Evolutionary conservation across 1,140 invertebrate species (phyloP).

Genomic region (Sminthurinus signatus): DNA sequence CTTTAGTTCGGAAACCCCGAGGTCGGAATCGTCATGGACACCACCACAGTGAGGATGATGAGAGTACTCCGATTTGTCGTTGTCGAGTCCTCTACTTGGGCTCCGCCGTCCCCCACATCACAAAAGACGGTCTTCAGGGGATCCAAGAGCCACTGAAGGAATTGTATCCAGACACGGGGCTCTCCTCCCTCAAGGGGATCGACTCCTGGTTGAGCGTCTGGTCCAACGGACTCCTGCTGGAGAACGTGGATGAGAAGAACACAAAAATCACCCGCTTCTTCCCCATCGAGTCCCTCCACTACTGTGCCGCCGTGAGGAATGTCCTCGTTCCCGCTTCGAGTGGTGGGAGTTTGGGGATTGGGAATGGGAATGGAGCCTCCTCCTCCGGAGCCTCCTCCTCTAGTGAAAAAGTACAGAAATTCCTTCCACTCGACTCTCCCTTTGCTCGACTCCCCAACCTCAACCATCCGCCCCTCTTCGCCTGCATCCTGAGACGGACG

Average conservation of each 20-base stretch:
- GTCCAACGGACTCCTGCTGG: slow-evolving; percentile 90
- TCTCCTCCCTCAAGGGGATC: slow-evolving; percentile 77
- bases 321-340: slow-evolving; percentile 55
- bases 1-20: slow-evolving; percentile 34
- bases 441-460: slow-evolving; percentile 80
- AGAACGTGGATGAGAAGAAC: slow-evolving; percentile 93
- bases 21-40: slow-evolving; percentile 20
- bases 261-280: slow-evolving; percentile 94
- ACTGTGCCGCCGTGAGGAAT: slow-evolving; percentile 93
- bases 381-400: slow-evolving; percentile 47
- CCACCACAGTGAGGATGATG: slow-evolving; percentile 42
- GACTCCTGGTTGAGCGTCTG: slow-evolving; percentile 96
- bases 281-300: slow-evolving; percentile 91
- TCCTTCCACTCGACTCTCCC: slow-evolving; percentile 92
- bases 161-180: slow-evolving; percentile 89
- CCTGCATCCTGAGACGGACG: slow-evolving; percentile 87
- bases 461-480: slow-evolving; percentile 91
- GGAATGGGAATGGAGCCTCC: no score
- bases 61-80: slow-evolving; percentile 83
- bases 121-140: slow-evolving; percentile 93
- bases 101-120: slow-evolving; percentile 92
- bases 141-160: slow-evolving; percentile 95
- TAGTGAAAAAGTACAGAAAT: slow-evolving; percentile 53
- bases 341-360: slow-evolving; percentile 44
- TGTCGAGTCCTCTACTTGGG: slow-evolving; percentile 97